Evolutionary conservation across 2,113 vertebrate genomes (phyloP).

Genomic region (Corythornis madagascariensis): DNA sequence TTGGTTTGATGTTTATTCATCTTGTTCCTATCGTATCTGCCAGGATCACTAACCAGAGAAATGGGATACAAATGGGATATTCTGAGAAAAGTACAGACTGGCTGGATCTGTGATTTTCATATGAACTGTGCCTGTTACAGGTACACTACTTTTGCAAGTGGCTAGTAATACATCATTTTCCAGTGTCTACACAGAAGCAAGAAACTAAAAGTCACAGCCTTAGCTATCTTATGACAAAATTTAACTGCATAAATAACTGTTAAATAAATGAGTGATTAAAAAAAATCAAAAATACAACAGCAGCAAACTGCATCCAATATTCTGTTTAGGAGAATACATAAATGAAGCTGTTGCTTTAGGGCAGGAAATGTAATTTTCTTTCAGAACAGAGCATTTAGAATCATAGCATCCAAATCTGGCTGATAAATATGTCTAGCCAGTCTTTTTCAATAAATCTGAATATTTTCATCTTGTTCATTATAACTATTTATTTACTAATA

Average conservation of each 20-base stretch:
- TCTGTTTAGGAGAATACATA: constrained; percentile 7
- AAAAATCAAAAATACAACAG: neutral
- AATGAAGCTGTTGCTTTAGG: constrained; percentile 33
- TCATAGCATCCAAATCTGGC: neutral
- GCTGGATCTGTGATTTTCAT: neutral
- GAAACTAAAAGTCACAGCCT: neutral
- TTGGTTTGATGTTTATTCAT: neutral
- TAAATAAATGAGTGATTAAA: constrained; percentile 35
- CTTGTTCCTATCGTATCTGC: neutral
- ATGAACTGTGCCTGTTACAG: neutral
- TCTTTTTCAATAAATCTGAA: neutral
- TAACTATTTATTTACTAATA: constrained; percentile 10
- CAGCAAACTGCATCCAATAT: neutral
- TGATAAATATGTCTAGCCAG: neutral
- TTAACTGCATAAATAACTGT: neutral
- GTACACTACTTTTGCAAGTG: neutral
- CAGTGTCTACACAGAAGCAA: neutral
- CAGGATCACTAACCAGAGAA: neutral
- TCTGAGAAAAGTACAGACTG: neutral
- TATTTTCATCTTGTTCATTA: neutral
- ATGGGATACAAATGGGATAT: neutral
- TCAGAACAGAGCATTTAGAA: neutral
- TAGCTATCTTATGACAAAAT: neutral
- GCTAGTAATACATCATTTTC: neutral
- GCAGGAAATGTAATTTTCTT: constrained; percentile 50